Evolutionary conservation across 2,888 invertebrate genomes (phyloP).

Genomic region (Punctoribates punctum): DNA sequence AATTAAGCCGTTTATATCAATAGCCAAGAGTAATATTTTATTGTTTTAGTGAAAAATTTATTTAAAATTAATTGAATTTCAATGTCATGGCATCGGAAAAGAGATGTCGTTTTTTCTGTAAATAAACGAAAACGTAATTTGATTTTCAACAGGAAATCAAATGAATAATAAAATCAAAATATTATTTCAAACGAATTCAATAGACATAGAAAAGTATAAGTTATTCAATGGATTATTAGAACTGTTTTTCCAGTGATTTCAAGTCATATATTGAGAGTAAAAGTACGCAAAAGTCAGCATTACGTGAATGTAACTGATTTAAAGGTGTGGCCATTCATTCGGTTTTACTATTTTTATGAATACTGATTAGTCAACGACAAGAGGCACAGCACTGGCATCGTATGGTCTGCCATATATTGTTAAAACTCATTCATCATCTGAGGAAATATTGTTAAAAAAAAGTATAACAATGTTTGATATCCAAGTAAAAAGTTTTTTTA

Average conservation of each 20-base stretch:
- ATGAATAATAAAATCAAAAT: not conserved
- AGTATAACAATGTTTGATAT: slow-evolving; percentile 20
- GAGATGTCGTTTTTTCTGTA: not conserved
- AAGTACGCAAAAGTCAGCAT: not conserved
- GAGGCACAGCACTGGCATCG: slow-evolving; percentile 15
- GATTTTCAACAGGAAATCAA: not conserved
- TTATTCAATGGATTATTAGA: not conserved
- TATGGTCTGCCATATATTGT: not conserved
- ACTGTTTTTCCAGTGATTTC: not conserved
- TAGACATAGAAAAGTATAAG: not conserved
- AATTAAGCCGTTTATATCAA: not conserved
- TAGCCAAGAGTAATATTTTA: no score
- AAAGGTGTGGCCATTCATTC: slow-evolving; percentile 22
- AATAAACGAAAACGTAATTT: not conserved
- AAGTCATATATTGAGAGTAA: not conserved
- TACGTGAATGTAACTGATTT: not conserved
- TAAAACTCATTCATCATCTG: slow-evolving; percentile 9
- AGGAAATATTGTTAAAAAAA: slow-evolving; percentile 14
- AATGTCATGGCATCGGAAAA: not conserved
- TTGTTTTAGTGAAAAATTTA: not conserved
- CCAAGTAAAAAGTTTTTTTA: not conserved
- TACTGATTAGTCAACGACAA: slow-evolving; percentile 25
- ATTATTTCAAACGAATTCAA: not conserved
- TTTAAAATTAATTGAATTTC: not conserved
- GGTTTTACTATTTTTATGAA: slow-evolving; percentile 15